Evolutionary conservation across 2,888 invertebrate species (phyloP).

Genomic region (Linyphia triangularis): DNA sequence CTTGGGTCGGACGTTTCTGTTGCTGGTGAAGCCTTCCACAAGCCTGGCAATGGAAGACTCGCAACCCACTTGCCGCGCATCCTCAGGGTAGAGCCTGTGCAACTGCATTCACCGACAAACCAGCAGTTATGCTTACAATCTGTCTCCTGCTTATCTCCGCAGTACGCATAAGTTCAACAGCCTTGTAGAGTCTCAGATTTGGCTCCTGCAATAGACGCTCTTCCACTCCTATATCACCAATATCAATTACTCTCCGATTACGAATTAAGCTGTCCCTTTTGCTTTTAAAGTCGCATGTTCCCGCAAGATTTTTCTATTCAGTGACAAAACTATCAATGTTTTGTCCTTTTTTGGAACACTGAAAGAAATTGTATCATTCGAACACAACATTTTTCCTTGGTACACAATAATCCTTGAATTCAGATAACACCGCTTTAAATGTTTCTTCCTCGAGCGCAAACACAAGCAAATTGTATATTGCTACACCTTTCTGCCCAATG

Average conservation of each 20-base stretch:
- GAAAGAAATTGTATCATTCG: background rate
- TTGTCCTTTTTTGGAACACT: background rate
- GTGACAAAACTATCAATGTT: background rate
- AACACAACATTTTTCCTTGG: background rate
- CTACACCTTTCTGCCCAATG: no score
- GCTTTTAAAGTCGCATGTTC: background rate
- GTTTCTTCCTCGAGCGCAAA: background rate
- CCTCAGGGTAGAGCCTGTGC: background rate
- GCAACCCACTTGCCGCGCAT: background rate
- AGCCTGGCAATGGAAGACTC: background rate
- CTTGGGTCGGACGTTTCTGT: background rate
- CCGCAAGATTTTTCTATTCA: slow-evolving; percentile 5
- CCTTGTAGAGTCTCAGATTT: background rate
- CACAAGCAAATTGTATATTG: background rate
- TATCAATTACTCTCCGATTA: background rate
- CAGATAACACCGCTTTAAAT: background rate
- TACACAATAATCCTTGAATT: background rate
- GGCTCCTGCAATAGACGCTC: background rate
- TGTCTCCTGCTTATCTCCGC: background rate
- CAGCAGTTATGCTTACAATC: background rate
- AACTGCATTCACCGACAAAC: background rate
- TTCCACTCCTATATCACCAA: background rate
- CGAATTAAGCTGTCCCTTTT: background rate
- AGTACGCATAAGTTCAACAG: background rate
- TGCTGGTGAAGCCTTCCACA: background rate